These are phyloP conservation scores for Genyomyrus donnyi DNA, from an alignment of 2,113 vertebrate genomes.

Conservation along the genomic window DNA sequence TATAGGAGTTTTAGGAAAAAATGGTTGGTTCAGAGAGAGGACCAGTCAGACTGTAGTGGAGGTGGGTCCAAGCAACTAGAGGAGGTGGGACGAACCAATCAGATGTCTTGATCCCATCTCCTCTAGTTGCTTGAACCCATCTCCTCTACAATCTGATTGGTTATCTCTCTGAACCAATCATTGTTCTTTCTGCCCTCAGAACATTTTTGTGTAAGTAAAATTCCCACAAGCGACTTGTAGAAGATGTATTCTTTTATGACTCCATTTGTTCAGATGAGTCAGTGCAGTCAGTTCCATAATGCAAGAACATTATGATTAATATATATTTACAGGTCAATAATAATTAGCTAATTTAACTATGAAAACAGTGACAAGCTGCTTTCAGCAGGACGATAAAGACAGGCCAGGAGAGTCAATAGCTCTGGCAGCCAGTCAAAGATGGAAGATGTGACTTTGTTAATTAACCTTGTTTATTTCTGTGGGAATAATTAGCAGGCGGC, in stretches of 20 bases:
- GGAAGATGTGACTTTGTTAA: constrained; percentile 9
- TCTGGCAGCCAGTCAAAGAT: constrained; percentile 20
- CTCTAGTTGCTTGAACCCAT: too few species aligned
- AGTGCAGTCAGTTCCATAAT: constrained; percentile 7
- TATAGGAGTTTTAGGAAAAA: too few species aligned
- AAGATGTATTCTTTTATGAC: background rate
- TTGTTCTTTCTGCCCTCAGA: too few species aligned
- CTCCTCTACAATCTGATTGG: too few species aligned
- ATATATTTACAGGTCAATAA: constrained; percentile 1
- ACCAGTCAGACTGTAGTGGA: too few species aligned
- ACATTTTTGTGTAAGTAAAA: too few species aligned
- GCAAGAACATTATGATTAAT: constrained; percentile 19
- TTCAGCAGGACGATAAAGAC: constrained; percentile 21
- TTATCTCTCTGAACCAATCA: too few species aligned
- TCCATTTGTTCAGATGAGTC: constrained; percentile 23
- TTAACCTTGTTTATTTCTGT: constrained; percentile 14
- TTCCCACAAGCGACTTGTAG: background rate
- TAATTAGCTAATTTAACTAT: background rate
- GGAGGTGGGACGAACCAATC: too few species aligned
- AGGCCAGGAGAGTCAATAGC: constrained; percentile 12
- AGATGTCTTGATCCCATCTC: too few species aligned
- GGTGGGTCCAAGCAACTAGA: too few species aligned
- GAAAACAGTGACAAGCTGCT: background rate
- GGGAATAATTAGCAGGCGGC: background rate
- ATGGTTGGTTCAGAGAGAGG: too few species aligned